Evolutionary conservation across 2,113 vertebrate genomes (phyloP), one percentile per base, ranked within the genome.

Genomic region (Prietella phreatophila): DNA sequence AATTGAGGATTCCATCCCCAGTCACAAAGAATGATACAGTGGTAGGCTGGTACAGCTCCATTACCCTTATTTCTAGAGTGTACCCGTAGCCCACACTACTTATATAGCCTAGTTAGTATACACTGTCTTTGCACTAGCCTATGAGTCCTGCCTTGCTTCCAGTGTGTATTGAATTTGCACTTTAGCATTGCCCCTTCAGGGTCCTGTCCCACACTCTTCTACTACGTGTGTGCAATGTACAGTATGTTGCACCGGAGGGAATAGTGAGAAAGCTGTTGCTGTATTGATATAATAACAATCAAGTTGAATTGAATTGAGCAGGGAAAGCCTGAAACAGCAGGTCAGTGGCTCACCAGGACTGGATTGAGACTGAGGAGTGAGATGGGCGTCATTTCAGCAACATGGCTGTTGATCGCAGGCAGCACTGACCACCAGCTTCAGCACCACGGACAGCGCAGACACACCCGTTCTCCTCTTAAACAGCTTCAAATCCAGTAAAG

Each of bases 391-490:
- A 27, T 50, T 50, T 14, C 75, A 50, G 42, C 42, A 78, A 4
- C 75, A 60, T n/a, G 83, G 63, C 10, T 2, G 19, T 15, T 25
- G 56, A 55, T 61, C 42, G 2, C 1, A 75, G 60, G 39, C 85
- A 75, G 55, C n/a, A 25, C 73, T n/a, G 30, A 67, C 36, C 22
- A 19, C 73, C 19, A 82, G n/a, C 84, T 91, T 58, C 86, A 90
- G 75, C 88, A 88, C 88, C 90, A 81, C 33, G 81, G 76, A 88
- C 90, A 75, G 86, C 63, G 53, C 60, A 56, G 33, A 33, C 39
- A 81, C 14, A 9, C 39, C 27, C 15, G 14, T 19, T 58, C 50
- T 33, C 17, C 78, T 20, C 17, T 20, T 58, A 20, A 79, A 79
- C 1, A 4, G 5, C 33, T 22, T 50, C 13, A 78, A 30, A 79